These are phyloP conservation scores for Athalia cordata DNA, from an alignment of 2,888 invertebrate genomes.

Conservation along the genomic window DNA sequence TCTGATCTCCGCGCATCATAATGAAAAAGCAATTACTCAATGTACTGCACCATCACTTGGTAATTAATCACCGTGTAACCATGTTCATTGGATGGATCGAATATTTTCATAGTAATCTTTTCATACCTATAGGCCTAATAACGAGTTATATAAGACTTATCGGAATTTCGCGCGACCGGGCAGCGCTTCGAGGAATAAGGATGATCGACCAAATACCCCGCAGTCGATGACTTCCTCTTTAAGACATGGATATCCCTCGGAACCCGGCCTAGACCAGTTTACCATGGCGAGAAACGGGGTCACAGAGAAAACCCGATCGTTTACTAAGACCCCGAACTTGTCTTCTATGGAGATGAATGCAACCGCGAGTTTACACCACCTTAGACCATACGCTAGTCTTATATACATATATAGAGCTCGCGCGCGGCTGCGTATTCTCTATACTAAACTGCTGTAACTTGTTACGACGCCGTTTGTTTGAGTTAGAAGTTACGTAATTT, in stretches of 20 bases:
- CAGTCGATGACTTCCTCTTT: slow-evolving; percentile 26
- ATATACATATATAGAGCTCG: slow-evolving; percentile 12
- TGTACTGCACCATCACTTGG: slow-evolving; percentile 1
- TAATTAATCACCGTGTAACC: slow-evolving; percentile 7
- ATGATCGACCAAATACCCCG: background rate
- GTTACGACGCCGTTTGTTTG: slow-evolving; percentile 67
- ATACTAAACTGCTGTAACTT: slow-evolving; percentile 61
- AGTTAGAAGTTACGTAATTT: slow-evolving; percentile 66
- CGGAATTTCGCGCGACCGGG: background rate
- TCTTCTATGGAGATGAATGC: slow-evolving; percentile 47
- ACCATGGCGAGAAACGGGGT: slow-evolving; percentile 15
- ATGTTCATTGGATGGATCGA: slow-evolving; percentile 26
- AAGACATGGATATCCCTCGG: slow-evolving; percentile 31
- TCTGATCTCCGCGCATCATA: slow-evolving; percentile 5
- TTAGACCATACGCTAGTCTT: slow-evolving; percentile 38
- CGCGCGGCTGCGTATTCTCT: slow-evolving; percentile 47
- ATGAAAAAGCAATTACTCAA: slow-evolving; percentile 32
- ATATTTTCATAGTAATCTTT: background rate
- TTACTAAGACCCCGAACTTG: slow-evolving; percentile 39
- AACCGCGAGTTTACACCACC: slow-evolving; percentile 40
- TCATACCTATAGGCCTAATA: background rate
- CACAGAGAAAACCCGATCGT: slow-evolving; percentile 32
- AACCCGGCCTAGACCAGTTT: slow-evolving; percentile 32
- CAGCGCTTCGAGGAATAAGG: too few relatives aligned
- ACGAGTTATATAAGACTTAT: background rate